phyloP scores from a whole-genome alignment of 2,113 vertebrate genomes.

The Xenopus borealis region DNA sequence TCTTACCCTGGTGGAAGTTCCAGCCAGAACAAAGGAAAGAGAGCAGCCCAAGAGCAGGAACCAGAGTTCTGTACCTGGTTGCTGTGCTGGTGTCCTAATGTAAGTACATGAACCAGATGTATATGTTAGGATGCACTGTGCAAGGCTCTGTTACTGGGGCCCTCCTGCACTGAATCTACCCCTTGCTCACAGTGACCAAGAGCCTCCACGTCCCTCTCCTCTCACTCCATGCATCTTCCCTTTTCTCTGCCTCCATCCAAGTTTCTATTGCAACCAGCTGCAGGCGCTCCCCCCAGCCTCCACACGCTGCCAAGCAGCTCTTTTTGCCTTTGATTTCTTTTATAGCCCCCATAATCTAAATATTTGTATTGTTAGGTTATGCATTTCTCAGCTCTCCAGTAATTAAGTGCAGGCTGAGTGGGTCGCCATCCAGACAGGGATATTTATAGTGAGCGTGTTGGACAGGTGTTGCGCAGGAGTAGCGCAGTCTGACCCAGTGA shows the following conservation, averaged over 20 bases:
- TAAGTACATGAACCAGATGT: too few relatives aligned
- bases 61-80: neutral
- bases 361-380: conserved; percentile 69
- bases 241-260: conserved; percentile 1
- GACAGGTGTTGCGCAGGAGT: conserved; percentile 63
- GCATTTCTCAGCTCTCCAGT: conserved; percentile 61
- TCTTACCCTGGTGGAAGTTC: too few relatives aligned
- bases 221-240: neutral
- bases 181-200: neutral
- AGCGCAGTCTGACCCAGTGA: conserved; percentile 44
- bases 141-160: neutral
- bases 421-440: conserved; percentile 55
- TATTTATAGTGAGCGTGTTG: conserved; percentile 51
- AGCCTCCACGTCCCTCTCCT: neutral
- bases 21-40: too few relatives aligned
- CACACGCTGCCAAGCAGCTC: conserved; percentile 47
- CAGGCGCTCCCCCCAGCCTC: conserved; percentile 56
- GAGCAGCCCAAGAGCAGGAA: too few relatives aligned
- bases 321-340: conserved; percentile 52
- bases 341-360: conserved; percentile 61
- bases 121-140: neutral
- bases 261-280: conserved; percentile 21
- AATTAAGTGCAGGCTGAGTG: conserved; percentile 61
- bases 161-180: neutral
- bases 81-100: too few relatives aligned